Conservation (phyloP, 2,888 invertebrate species). For the Tanypteryx hageni region DNA sequence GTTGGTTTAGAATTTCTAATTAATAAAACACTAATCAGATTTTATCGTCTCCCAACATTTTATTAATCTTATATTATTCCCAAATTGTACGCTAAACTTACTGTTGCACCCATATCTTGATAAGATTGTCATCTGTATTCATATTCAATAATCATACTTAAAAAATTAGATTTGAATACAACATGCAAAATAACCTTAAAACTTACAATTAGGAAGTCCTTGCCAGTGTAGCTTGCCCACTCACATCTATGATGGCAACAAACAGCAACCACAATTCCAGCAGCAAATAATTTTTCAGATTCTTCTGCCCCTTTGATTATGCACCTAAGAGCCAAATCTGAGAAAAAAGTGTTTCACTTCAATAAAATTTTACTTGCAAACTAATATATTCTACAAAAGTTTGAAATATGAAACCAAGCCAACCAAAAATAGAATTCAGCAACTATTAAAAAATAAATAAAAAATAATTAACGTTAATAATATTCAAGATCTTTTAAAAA, state of each 20-base stretch:
- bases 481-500: background rate
- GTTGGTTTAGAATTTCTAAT: too few relatives aligned
- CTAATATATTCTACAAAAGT: background rate
- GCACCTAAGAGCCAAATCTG: constrained; percentile 86
- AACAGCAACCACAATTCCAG: constrained; percentile 86
- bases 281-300: constrained; percentile 73
- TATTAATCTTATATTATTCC: too few relatives aligned
- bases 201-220: constrained; percentile 78
- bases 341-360: constrained; percentile 67
- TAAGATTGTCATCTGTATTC: too few relatives aligned
- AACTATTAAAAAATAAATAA: background rate
- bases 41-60: too few relatives aligned
- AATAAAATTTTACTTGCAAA: constrained; percentile 46
- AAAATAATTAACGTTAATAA: too few relatives aligned
- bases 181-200: constrained; percentile 67
- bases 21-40: too few relatives aligned
- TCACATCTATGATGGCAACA: constrained; percentile 95
- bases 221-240: constrained; percentile 84
- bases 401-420: background rate
- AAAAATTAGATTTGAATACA: too few relatives aligned
- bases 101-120: too few relatives aligned
- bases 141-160: too few relatives aligned
- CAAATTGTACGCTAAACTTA: too few relatives aligned
- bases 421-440: background rate
- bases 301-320: constrained; percentile 75